Percentiles rank a stretch among this genome's conserved stretches.
Evolutionary conservation across 2,888 invertebrate species (phyloP).

Genomic region (Pachydiplax longipennis): DNA sequence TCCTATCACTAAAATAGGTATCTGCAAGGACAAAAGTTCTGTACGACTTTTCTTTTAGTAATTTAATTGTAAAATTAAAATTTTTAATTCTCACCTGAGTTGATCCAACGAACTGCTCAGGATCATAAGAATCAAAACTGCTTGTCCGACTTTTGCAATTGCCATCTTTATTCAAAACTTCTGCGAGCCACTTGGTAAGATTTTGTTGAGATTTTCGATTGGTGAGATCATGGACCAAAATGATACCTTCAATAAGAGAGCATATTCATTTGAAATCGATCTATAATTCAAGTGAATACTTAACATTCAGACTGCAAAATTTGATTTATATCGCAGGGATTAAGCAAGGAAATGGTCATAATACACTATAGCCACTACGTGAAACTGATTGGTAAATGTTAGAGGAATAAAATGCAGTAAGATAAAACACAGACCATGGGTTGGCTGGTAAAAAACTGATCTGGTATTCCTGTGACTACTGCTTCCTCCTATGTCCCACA

Average conservation of each 20-base stretch:
- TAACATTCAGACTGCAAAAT: too few relatives aligned
- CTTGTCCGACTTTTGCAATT: conserved; percentile 56
- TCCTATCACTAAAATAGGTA: conserved; percentile 93
- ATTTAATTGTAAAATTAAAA: conserved; percentile 12
- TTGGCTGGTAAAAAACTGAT: conserved; percentile 91
- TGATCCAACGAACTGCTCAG: conserved; percentile 84
- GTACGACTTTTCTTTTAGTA: conserved; percentile 46
- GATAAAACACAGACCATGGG: conserved; percentile 72
- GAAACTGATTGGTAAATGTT: too few relatives aligned
- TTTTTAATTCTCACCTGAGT: conserved; percentile 66
- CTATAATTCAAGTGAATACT: too few relatives aligned
- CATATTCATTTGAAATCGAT: too few relatives aligned
- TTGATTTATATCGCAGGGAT: too few relatives aligned
- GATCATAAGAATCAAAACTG: conserved; percentile 77
- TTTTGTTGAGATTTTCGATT: conserved; percentile 96
- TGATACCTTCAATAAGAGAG: conserved; percentile 70
- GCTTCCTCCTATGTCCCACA: conserved; percentile 98
- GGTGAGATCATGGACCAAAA: conserved; percentile 95
- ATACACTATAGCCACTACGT: too few relatives aligned
- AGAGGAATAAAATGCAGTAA: background rate
- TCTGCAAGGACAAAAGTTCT: conserved; percentile 62
- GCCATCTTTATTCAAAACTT: conserved; percentile 81
- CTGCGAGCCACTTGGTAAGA: conserved; percentile 90
- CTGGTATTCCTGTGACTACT: conserved; percentile 92
- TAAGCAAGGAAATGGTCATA: too few relatives aligned